phyloP scores from a whole-genome alignment of 1,140 invertebrate species.

The Anthonomus grandis region DNA sequence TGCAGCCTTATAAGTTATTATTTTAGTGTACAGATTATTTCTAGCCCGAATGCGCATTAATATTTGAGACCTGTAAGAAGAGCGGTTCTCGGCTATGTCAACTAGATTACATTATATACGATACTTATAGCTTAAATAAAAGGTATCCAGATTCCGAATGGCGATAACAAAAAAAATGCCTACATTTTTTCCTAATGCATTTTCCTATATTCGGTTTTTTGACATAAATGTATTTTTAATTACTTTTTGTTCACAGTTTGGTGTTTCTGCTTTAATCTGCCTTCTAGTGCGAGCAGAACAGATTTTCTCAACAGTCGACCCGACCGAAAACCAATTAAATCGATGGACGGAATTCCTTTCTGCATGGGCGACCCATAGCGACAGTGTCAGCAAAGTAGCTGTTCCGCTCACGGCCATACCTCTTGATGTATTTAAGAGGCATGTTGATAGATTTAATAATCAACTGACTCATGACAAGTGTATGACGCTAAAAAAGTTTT shows the following conservation, averaged over 20 bases:
- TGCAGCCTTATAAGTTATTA: too few relatives aligned
- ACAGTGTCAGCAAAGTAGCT: conserved; percentile 33
- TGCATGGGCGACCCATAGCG: conserved; percentile 37
- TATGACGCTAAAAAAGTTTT: conserved; percentile 35
- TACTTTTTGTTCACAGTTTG: conserved; percentile 40
- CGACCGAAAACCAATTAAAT: conserved; percentile 37
- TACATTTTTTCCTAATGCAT: too few relatives aligned
- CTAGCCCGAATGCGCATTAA: too few relatives aligned
- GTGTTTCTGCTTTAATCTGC: conserved; percentile 40
- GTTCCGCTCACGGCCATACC: conserved; percentile 42
- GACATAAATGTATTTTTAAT: background rate
- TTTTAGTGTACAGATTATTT: too few relatives aligned
- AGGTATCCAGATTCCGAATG: too few relatives aligned
- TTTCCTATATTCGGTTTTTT: too few relatives aligned
- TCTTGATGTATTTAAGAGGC: conserved; percentile 37
- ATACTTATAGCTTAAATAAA: too few relatives aligned
- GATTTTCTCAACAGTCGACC: conserved; percentile 35
- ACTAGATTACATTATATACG: too few relatives aligned
- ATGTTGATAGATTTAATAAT: conserved; percentile 38
- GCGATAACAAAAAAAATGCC: too few relatives aligned
- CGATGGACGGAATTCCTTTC: conserved; percentile 41
- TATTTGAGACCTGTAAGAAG: too few relatives aligned
- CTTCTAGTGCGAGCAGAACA: conserved; percentile 41
- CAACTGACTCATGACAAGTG: conserved; percentile 35
- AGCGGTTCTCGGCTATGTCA: too few relatives aligned